phyloP scores from a whole-genome alignment of 2,113 vertebrate genomes.

The Mirza zaza region DNA sequence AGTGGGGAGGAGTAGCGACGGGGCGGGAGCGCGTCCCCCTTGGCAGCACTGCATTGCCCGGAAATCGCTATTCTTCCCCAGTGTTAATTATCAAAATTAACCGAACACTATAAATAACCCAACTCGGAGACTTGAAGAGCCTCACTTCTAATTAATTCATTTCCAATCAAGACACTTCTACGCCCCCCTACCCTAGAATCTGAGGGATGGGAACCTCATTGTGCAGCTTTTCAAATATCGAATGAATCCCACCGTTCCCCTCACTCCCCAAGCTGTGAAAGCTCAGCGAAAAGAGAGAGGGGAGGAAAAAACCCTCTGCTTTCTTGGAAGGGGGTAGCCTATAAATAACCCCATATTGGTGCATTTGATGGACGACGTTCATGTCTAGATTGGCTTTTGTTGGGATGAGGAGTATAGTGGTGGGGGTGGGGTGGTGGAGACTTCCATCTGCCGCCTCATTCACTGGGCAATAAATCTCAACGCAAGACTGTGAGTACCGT shows the following conservation, averaged over 20 bases:
- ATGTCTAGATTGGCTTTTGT: constrained; percentile 67
- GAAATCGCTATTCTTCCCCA: constrained; percentile 71
- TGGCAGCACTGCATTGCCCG: constrained; percentile 61
- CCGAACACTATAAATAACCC: constrained; percentile 81
- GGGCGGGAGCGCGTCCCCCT: constrained; percentile 57
- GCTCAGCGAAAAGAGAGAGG: not conserved
- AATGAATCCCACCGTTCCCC: not conserved
- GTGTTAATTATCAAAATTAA: constrained; percentile 82
- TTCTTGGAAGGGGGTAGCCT: constrained; percentile 68
- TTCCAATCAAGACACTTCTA: constrained; percentile 78
- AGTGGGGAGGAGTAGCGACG: not conserved
- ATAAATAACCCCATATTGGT: constrained; percentile 72
- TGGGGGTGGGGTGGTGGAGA: constrained; percentile 61
- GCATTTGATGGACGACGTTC: constrained; percentile 66
- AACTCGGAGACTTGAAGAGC: constrained; percentile 79
- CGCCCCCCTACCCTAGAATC: constrained; percentile 74
- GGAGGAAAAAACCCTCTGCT: not conserved
- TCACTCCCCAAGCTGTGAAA: not conserved
- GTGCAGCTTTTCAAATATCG: constrained; percentile 54
- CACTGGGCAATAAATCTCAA: constrained; percentile 77
- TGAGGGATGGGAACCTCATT: constrained; percentile 51
- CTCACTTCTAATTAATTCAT: constrained; percentile 81
- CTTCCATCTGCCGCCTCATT: constrained; percentile 74
- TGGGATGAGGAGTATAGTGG: constrained; percentile 54
- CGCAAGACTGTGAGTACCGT: constrained; percentile 65